Evolutionary conservation across 2,797 vertebrate species (phyloP).

Genomic region (Psittacula echo): DNA sequence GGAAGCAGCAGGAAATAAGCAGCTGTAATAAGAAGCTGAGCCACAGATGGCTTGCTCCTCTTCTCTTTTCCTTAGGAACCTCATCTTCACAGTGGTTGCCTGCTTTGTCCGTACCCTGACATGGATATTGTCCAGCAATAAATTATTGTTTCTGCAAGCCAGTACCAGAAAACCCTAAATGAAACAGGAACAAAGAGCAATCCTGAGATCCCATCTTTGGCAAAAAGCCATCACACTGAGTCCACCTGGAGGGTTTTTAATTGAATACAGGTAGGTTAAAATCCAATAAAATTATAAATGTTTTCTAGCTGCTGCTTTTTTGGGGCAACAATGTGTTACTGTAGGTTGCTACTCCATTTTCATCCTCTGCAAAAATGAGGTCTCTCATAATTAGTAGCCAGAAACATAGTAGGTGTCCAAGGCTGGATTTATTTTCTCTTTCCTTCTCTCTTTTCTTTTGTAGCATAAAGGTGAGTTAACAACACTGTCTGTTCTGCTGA

Average conservation of each 20-base stretch:
- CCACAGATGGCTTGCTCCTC: background rate
- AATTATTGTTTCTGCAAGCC: background rate
- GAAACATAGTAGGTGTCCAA: slow-evolving; percentile 45
- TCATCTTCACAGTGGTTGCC: background rate
- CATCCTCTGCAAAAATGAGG: slow-evolving; percentile 2
- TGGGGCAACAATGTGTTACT: fast-evolving
- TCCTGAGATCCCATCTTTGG: background rate
- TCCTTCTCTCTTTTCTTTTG: background rate
- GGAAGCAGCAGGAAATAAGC: background rate
- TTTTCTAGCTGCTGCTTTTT: background rate
- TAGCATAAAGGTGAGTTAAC: slow-evolving; percentile 44
- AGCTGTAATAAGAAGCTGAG: background rate
- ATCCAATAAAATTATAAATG: background rate
- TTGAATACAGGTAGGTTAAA: background rate
- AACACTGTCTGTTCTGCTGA: slow-evolving; percentile 33
- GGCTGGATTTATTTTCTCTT: background rate
- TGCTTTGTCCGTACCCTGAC: fast-evolving
- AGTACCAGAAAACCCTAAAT: background rate
- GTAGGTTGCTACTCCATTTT: background rate
- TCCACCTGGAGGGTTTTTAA: background rate
- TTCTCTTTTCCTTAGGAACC: background rate
- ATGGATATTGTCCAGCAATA: background rate
- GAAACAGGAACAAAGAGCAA: background rate
- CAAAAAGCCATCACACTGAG: background rate
- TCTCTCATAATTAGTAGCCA: slow-evolving; percentile 46